These are phyloP conservation scores for Leucoma salicis DNA, from an alignment of 2,888 invertebrate species.

Conservation along the genomic window DNA sequence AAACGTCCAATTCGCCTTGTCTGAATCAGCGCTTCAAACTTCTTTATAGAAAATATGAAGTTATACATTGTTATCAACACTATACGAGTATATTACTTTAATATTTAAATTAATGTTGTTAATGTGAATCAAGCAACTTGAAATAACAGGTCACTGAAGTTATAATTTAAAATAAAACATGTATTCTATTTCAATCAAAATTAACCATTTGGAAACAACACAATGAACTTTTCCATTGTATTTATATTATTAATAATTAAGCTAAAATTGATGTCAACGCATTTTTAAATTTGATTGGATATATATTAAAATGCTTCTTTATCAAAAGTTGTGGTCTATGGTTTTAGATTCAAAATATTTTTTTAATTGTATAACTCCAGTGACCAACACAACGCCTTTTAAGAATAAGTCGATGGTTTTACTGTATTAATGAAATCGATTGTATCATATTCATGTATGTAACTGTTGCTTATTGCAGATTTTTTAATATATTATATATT, in stretches of 20 bases:
- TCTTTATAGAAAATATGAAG: not conserved
- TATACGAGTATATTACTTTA: not conserved
- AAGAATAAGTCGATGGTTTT: conserved; percentile 33
- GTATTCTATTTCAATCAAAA: not conserved
- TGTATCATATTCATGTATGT: conserved; percentile 46
- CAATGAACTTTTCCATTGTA: no score
- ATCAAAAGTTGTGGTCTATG: no score
- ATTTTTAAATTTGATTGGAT: not conserved
- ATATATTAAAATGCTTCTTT: no score
- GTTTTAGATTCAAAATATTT: no score
- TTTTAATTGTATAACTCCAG: conserved; percentile 16
- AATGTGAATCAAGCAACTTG: conserved; percentile 8
- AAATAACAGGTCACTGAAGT: conserved; percentile 4
- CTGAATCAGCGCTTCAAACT: conserved; percentile 2
- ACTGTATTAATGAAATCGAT: conserved; percentile 49
- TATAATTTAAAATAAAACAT: not conserved
- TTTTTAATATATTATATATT: conserved; percentile 54
- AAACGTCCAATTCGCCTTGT: not conserved
- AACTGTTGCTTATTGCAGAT: conserved; percentile 55
- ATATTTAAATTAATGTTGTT: not conserved
- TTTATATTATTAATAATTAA: no score
- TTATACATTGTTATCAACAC: conserved; percentile 4
- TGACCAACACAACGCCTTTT: conserved; percentile 9
- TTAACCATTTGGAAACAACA: not conserved
- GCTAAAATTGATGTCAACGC: not conserved